Evolutionary conservation across 1,140 invertebrate genomes (phyloP), one percentile per base, ranked within the genome.

Genomic region (Ceratina calcarata): DNA sequence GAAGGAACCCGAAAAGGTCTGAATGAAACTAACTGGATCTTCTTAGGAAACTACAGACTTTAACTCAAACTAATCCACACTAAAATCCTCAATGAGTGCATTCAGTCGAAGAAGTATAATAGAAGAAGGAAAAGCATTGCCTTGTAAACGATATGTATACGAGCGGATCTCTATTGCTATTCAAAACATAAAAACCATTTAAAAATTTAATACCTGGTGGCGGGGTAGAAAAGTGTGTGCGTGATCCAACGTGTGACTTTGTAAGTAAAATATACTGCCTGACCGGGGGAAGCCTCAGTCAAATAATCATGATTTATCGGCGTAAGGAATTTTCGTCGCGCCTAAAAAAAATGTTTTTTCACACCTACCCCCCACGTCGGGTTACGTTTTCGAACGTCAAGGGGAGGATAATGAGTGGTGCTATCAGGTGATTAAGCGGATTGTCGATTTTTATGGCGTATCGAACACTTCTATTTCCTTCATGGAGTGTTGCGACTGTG

Each of bases 101-200:
- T 45, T 45, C 37, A 10, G 37, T 45, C 6, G 37, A 45, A 10
- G 37, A 45, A 45, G 37, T 45, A 45, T 45, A 45, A 45, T 45
- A 45, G 10, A 13, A 69, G 20, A 18, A 51, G 15, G 27, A 32
- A 4, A 45, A 45, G 62, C 27, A 18, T 65, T 49, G 49, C n/a
- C 61, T 37, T 53, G 78, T 20, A 60, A n/a, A 64, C 24, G n/a
- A n/a, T 58, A 71, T 72, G 20, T 80, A 82, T 68, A 74, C 80
- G 64, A 57, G 77, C 83, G 80, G 84, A 80, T 79, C 85, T 55
- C 86, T 81, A 92, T 93, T 93, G 90, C 91, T 92, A 92, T 93
- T 92, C 92, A 91, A 93, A 93, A 92, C 91, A 91, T 91, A 92
- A 90, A 92, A 92, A 93, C 91, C 92, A 93, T 92, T 93, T 92